A percentile compares a stretch with the other conserved stretches of the same genome.
phyloP scores from a whole-genome alignment of 2,888 invertebrate genomes.

The Eupithecia inturbata region DNA sequence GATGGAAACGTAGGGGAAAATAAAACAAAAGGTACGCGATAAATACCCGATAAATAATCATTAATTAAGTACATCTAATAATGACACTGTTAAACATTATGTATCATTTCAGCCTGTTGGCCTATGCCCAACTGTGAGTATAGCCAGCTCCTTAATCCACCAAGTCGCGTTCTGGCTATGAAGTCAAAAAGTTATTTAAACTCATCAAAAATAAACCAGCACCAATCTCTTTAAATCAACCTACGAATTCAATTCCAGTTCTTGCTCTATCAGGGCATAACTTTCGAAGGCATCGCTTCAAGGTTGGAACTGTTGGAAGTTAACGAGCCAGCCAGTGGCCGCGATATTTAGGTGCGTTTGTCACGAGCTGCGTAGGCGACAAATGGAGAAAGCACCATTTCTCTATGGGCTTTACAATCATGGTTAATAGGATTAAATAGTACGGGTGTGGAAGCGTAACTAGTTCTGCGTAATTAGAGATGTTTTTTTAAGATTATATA shows the following conservation, averaged over 20 bases:
- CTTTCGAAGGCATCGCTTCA: conserved; percentile 43
- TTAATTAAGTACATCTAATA: too few species aligned
- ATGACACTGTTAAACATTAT: too few species aligned
- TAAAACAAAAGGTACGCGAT: too few species aligned
- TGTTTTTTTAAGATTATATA: not conserved
- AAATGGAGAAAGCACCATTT: conserved; percentile 60
- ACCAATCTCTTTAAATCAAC: not conserved
- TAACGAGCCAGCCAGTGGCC: conserved; percentile 37
- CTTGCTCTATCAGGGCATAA: conserved; percentile 12
- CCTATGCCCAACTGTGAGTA: not conserved
- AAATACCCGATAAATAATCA: too few species aligned
- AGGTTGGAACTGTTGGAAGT: conserved; percentile 40
- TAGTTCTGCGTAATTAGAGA: not conserved
- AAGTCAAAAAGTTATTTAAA: not conserved
- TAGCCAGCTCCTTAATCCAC: too few species aligned
- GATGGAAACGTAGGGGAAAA: too few species aligned
- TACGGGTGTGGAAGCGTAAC: conserved; percentile 17
- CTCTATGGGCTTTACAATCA: conserved; percentile 48
- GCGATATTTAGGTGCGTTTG: conserved; percentile 59
- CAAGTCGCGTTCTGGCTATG: too few species aligned
- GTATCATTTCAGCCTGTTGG: not conserved
- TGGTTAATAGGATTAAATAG: conserved; percentile 20
- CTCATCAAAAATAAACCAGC: not conserved
- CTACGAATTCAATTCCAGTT: not conserved
- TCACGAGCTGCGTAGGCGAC: conserved; percentile 60